A percentile compares a stretch with the other conserved stretches of the same genome.
These are phyloP conservation scores for Rhinogobio ventralis DNA, from an alignment of 2,797 vertebrate genomes.

Conservation along the genomic window DNA sequence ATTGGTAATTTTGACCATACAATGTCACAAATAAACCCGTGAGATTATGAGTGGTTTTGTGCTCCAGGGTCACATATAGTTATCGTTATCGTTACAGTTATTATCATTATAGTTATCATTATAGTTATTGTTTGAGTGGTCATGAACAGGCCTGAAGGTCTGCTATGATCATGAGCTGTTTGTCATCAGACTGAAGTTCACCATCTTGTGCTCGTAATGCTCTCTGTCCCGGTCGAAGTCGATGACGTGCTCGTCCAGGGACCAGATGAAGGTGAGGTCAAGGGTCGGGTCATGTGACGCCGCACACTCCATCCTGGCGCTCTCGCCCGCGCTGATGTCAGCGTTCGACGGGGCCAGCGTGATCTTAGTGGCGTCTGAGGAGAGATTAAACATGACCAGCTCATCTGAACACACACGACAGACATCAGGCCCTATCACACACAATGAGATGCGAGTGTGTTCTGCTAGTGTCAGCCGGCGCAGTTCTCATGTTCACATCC, in stretches of 20 bases:
- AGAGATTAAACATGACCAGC: conserved; percentile 37
- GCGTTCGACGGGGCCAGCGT: conserved; percentile 88
- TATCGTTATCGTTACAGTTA: neutral
- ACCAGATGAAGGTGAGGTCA: conserved; percentile 96
- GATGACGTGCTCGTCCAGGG: conserved; percentile 86
- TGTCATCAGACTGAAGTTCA: conserved; percentile 69
- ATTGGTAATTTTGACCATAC: too few relatives aligned
- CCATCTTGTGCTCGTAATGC: conserved; percentile 87
- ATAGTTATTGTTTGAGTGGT: too few relatives aligned
- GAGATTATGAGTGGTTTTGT: too few relatives aligned
- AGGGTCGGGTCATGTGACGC: conserved; percentile 88
- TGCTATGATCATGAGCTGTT: neutral
- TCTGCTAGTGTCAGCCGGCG: too few relatives aligned
- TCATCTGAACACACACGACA: neutral
- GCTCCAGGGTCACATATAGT: neutral
- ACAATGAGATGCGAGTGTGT: too few relatives aligned
- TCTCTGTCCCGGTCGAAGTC: conserved; percentile 86
- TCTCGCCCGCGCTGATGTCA: conserved; percentile 89
- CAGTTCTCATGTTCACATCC: too few relatives aligned
- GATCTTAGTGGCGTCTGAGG: conserved; percentile 92
- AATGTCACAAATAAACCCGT: too few relatives aligned
- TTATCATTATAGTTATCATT: too few relatives aligned
- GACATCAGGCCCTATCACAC: too few relatives aligned
- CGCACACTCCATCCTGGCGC: conserved; percentile 87
- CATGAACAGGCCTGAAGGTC: too few relatives aligned